A percentile compares a stretch with the other conserved stretches of the same genome.
phyloP scores from a whole-genome alignment of 1,140 invertebrate species.

The Leptestheria dahalacensis region DNA sequence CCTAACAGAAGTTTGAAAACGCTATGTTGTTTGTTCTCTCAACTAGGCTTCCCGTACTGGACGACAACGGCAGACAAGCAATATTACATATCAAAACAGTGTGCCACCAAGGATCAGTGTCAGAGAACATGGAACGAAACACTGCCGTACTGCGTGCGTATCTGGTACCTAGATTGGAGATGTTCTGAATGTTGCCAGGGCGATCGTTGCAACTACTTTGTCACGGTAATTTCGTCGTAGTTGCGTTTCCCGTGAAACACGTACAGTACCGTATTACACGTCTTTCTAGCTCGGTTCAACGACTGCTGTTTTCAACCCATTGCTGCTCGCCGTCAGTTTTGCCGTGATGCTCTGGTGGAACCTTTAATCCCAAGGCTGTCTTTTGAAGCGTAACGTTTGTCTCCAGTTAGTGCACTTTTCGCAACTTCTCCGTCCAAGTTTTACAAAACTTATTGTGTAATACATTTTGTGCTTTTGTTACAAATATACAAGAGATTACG shows the following conservation, averaged over 20 bases:
- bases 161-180: slow-evolving; percentile 96
- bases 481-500: no score
- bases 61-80: slow-evolving; percentile 81
- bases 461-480: no score
- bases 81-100: slow-evolving; percentile 83
- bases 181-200: slow-evolving; percentile 94
- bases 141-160: slow-evolving; percentile 71
- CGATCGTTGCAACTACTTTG: slow-evolving; percentile 91
- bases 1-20: slow-evolving; percentile 1
- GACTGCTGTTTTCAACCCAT: neutral
- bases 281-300: neutral
- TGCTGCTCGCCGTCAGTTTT: neutral
- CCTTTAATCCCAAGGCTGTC: neutral
- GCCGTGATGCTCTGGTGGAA: neutral
- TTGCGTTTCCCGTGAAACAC: no score
- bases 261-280: no score
- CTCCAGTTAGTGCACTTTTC: neutral
- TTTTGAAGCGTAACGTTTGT: no score
- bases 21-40: slow-evolving; percentile 2
- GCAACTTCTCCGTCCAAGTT: neutral
- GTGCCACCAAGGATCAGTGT: slow-evolving; percentile 67
- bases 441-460: neutral
- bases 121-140: slow-evolving; percentile 44
- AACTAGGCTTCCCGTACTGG: slow-evolving; percentile 79
- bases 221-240: slow-evolving; percentile 50